Evolutionary conservation across 2,888 invertebrate species (phyloP).

Genomic region (Philaethria dido): DNA sequence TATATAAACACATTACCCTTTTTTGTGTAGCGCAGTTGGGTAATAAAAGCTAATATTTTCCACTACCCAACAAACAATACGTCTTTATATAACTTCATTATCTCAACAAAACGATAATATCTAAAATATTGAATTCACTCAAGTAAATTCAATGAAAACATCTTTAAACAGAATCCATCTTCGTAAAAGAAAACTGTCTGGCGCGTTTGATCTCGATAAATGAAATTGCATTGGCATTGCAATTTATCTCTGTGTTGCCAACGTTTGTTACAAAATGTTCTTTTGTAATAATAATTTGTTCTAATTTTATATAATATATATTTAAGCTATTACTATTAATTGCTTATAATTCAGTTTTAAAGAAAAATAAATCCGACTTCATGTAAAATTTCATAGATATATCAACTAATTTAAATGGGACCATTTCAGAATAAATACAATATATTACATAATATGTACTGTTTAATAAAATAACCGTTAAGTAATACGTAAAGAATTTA

Average conservation of each 20-base stretch:
- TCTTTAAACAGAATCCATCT: slow-evolving; percentile 23
- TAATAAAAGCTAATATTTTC: too few species aligned
- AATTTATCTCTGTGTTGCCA: slow-evolving; percentile 25
- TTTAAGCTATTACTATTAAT: too few species aligned
- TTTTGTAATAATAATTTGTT: not conserved
- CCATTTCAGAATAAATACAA: too few species aligned
- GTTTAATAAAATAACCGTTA: not conserved
- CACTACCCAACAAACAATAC: too few species aligned
- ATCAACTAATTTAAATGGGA: too few species aligned
- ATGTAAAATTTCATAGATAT: too few species aligned
- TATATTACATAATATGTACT: too few species aligned
- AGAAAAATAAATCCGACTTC: too few species aligned
- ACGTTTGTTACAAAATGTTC: slow-evolving; percentile 23
- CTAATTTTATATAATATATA: not conserved
- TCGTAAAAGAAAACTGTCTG: slow-evolving; percentile 30
- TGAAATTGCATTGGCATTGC: slow-evolving; percentile 27
- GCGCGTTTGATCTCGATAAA: slow-evolving; percentile 24
- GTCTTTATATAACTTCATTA: not conserved
- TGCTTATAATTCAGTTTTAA: too few species aligned
- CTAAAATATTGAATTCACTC: not conserved
- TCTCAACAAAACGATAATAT: not conserved
- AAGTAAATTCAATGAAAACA: slow-evolving; percentile 12
- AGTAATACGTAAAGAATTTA: not conserved
- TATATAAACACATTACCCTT: too few species aligned
- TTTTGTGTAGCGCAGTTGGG: too few species aligned